Conservation (phyloP, 2,113 vertebrate species). For the Jaculus jaculus region DNA sequence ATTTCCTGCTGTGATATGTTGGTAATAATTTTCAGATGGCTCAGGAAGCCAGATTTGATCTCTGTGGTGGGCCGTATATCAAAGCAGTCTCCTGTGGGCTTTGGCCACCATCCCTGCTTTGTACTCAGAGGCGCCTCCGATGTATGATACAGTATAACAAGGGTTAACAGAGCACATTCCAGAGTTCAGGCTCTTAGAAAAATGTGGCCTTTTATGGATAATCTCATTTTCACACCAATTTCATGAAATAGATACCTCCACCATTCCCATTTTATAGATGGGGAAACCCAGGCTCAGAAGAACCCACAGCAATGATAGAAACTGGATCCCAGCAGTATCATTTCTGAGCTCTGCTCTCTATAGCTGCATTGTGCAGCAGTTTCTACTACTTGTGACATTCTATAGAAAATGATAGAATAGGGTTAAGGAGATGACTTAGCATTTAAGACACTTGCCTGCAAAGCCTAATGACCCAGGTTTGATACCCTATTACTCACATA, state of each 20-base stretch:
- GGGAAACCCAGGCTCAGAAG: constrained; percentile 27
- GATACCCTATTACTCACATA: too few relatives aligned
- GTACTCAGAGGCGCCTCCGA: not conserved
- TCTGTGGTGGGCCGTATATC: constrained; percentile 56
- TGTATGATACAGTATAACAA: not conserved
- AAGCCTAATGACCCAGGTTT: too few relatives aligned
- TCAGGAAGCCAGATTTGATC: constrained; percentile 70
- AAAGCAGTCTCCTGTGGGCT: constrained; percentile 52
- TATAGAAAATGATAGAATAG: not conserved
- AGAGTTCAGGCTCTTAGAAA: not conserved
- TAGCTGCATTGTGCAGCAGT: not conserved
- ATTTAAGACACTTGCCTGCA: too few relatives aligned
- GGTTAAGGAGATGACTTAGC: too few relatives aligned
- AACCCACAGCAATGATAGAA: not conserved
- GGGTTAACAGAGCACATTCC: constrained; percentile 7
- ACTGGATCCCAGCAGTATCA: not conserved
- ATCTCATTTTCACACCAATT: not conserved
- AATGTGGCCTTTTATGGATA: too few relatives aligned
- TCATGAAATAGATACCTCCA: not conserved
- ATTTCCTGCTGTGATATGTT: constrained; percentile 66
- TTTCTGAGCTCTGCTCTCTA: not conserved
- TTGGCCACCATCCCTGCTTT: constrained; percentile 56
- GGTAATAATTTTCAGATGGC: constrained; percentile 53
- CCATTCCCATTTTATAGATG: not conserved
- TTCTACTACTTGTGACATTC: not conserved